phyloP scores from a whole-genome alignment of 2,113 vertebrate species.

The Ceuthmochares aereus region DNA sequence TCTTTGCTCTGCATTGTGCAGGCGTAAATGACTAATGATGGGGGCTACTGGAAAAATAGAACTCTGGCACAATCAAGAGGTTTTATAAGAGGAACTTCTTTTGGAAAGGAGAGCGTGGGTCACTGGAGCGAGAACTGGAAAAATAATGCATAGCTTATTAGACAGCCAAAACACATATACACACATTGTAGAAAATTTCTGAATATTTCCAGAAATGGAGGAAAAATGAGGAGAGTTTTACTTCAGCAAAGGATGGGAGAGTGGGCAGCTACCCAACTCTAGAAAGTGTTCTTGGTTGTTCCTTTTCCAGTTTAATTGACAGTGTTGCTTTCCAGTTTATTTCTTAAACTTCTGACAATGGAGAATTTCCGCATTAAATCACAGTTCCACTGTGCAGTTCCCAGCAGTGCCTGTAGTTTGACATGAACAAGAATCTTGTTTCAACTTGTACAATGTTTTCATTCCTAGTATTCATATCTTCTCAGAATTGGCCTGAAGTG shows the following conservation, averaged over 20 bases:
- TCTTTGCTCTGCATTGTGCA: background rate
- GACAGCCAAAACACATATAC: background rate
- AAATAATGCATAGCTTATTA: background rate
- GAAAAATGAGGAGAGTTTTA: background rate
- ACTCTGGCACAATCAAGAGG: background rate
- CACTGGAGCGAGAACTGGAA: background rate
- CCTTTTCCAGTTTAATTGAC: background rate
- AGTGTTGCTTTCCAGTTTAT: background rate
- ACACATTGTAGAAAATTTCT: background rate
- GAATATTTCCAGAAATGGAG: background rate
- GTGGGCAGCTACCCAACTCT: background rate
- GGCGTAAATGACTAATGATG: background rate
- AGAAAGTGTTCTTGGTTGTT: background rate
- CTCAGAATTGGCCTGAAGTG: background rate
- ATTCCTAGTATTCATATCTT: background rate
- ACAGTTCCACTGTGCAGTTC: background rate
- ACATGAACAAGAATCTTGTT: background rate
- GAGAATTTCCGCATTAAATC: background rate
- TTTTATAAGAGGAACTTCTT: conserved; percentile 1
- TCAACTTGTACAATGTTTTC: background rate
- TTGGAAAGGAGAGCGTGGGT: background rate
- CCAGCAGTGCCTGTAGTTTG: background rate
- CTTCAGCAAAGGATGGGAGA: background rate
- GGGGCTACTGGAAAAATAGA: background rate
- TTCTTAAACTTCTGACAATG: background rate